phyloP scores from a whole-genome alignment of 2,113 vertebrate genomes.

The Chloropsis cyanopogon region DNA sequence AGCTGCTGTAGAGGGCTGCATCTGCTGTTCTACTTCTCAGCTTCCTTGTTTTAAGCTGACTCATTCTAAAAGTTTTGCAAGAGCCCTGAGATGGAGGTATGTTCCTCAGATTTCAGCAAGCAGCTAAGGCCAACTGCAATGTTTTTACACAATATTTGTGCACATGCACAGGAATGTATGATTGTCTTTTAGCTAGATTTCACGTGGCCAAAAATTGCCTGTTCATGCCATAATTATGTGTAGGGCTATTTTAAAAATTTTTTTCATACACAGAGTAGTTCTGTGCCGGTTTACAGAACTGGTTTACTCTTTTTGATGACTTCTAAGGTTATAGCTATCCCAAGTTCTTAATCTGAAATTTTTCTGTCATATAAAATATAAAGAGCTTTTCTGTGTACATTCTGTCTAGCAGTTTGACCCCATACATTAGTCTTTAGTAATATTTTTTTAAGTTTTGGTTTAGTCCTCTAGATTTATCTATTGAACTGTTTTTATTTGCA shows the following conservation, averaged over 20 bases:
- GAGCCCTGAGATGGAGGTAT: neutral
- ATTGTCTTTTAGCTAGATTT: neutral
- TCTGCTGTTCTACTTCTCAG: neutral
- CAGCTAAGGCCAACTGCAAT: neutral
- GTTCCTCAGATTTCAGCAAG: neutral
- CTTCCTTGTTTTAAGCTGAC: neutral
- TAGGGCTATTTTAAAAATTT: neutral
- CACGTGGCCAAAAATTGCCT: neutral
- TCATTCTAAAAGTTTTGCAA: neutral
- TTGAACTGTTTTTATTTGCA: neutral
- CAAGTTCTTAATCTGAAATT: neutral
- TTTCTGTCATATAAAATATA: neutral
- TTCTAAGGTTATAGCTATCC: neutral
- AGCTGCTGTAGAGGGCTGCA: neutral
- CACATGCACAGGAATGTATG: neutral
- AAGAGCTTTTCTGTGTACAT: neutral
- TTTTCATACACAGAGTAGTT: neutral
- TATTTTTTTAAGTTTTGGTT: neutral
- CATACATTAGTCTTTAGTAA: neutral
- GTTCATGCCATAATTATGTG: neutral
- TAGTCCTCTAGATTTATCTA: neutral
- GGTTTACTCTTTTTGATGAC: neutral
- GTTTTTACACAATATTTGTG: neutral
- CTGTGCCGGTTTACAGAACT: neutral
- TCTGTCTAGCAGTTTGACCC: neutral